Percentiles rank a stretch among this genome's conserved stretches.
Evolutionary conservation across 53 echinoderm and acorn worm genomes (phyloP).

Genomic region (Apostichopus leukothele): DNA sequence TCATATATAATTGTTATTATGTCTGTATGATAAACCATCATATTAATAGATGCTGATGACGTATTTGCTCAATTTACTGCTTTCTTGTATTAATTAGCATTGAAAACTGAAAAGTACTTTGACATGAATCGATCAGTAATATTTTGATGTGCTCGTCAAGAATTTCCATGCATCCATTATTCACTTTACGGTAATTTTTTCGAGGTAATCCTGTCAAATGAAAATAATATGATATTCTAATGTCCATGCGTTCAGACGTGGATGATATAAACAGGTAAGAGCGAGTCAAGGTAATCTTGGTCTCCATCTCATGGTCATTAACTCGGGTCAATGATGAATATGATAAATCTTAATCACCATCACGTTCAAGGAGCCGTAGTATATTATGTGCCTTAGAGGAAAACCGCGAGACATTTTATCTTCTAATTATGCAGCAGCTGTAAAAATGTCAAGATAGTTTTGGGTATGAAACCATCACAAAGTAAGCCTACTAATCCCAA

Average conservation of each 20-base stretch:
- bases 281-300: neutral
- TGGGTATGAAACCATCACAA: neutral
- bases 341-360: neutral
- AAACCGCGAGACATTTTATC: neutral
- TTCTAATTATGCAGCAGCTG: neutral
- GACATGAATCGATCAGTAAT: no score
- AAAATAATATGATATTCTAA: no score
- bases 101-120: no score
- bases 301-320: neutral
- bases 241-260: no score
- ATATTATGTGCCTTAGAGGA: neutral
- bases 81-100: no score
- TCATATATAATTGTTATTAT: no score
- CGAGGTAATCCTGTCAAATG: neutral
- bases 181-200: neutral
- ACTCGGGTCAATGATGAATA: slow-evolving; percentile 7
- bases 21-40: no score
- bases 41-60: no score
- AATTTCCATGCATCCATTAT: neutral
- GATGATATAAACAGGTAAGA: neutral
- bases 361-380: neutral
- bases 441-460: neutral
- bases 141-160: neutral
- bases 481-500: neutral
- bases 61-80: no score